Evolutionary conservation across 2,113 vertebrate species (phyloP).

Genomic region (Otocyon megalotis): DNA sequence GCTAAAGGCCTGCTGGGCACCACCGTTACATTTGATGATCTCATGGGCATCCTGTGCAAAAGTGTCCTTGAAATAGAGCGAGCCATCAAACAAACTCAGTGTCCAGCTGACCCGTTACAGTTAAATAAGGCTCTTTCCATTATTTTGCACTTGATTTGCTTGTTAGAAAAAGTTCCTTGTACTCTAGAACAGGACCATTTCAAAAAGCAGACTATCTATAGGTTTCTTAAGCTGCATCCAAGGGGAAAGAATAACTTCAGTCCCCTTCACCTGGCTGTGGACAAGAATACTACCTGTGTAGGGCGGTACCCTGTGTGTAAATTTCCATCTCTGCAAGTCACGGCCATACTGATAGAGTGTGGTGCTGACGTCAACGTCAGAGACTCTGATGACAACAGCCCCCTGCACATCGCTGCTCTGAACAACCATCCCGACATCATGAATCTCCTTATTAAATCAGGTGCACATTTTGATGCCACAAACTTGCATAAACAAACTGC

Average conservation of each 20-base stretch:
- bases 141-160: slow-evolving; percentile 98
- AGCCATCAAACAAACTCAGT: slow-evolving; percentile 92
- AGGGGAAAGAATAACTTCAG: slow-evolving; percentile 97
- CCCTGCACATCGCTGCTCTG: slow-evolving; percentile 95
- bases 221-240: slow-evolving; percentile 96
- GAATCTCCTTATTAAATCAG: slow-evolving; percentile 97
- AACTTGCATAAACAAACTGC: slow-evolving; percentile 95
- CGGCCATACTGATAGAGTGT: slow-evolving; percentile 96
- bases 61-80: slow-evolving; percentile 98
- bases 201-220: slow-evolving; percentile 99
- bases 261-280: slow-evolving; percentile 97
- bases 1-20: slow-evolving; percentile 97
- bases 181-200: slow-evolving; percentile 96
- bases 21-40: slow-evolving; percentile 96
- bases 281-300: slow-evolving; percentile 97
- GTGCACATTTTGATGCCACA: slow-evolving; percentile 98
- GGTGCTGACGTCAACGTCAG: slow-evolving; percentile 96
- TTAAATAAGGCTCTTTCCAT: slow-evolving; percentile 98
- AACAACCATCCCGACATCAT: slow-evolving; percentile 99
- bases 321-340: slow-evolving; percentile 97
- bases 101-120: slow-evolving; percentile 93
- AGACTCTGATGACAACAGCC: slow-evolving; percentile 96
- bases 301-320: slow-evolving; percentile 99
- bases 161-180: slow-evolving; percentile 98
- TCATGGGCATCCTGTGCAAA: slow-evolving; percentile 98